Evolutionary conservation across 1,140 invertebrate species (phyloP).

Genomic region (Drosophila pallidifrons): DNA sequence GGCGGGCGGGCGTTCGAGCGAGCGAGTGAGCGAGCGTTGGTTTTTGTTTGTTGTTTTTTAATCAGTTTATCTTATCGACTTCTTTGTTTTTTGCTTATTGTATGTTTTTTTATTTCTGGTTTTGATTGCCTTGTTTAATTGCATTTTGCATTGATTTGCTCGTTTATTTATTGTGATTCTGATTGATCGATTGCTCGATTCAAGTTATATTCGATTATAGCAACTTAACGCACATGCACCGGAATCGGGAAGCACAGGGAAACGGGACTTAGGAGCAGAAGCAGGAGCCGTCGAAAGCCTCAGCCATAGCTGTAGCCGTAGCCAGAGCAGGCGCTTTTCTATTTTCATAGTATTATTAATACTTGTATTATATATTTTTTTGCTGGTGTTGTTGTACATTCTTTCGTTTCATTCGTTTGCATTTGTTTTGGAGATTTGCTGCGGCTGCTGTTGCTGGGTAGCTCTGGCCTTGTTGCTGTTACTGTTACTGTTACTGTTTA

Average conservation of each 20-base stretch:
- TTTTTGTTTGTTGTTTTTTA: constrained; percentile 29
- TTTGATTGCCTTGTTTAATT: constrained; percentile 50
- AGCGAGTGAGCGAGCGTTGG: constrained; percentile 4
- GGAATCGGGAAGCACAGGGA: constrained; percentile 82
- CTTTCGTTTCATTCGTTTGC: constrained; percentile 38
- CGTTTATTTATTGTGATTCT: constrained; percentile 54
- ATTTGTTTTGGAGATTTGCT: constrained; percentile 25
- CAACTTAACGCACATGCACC: constrained; percentile 82
- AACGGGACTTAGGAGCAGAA: constrained; percentile 82
- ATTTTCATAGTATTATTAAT: constrained; percentile 11
- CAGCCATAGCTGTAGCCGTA: constrained; percentile 52
- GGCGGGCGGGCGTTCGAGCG: constrained; percentile 12
- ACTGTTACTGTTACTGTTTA: constrained; percentile 16
- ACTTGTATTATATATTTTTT: constrained; percentile 12
- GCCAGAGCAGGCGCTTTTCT: constrained; percentile 56
- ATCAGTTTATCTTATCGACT: constrained; percentile 52
- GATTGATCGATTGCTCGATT: constrained; percentile 52
- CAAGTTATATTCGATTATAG: constrained; percentile 62
- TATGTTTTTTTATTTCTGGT: constrained; percentile 42
- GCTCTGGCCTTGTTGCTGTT: constrained; percentile 9
- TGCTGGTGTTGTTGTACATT: constrained; percentile 15
- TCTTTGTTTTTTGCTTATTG: constrained; percentile 56
- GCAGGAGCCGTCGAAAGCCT: constrained; percentile 77
- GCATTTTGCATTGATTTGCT: constrained; percentile 74
- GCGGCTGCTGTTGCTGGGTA: constrained; percentile 26